Evolutionary conservation across 2,113 vertebrate genomes (phyloP), one percentile per base, ranked within the genome.

Genomic region (Dromaius novaehollandiae): DNA sequence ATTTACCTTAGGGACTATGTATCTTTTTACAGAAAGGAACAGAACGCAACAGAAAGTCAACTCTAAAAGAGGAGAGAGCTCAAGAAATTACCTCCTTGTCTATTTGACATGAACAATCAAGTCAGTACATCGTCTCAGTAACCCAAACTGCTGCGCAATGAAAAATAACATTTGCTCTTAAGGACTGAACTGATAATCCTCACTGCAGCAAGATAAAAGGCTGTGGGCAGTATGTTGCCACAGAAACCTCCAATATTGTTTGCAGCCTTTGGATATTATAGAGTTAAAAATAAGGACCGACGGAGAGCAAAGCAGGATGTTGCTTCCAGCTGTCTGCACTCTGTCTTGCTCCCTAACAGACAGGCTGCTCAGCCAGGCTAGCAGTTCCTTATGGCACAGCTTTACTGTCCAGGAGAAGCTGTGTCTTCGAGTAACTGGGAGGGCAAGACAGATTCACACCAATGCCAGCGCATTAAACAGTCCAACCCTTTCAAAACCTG

Each of bases 1-100:
- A n/a, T 64, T 74, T 24, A 32, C 26, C 44, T 81, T n/a, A 14
- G 0, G 71, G n/a, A 10, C 10, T 2, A 7, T 0, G 3, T 6
- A n/a, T 15, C 50, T 17, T n/a, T 50, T 25, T 22, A 56, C 0
- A 48, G 44, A 32, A 15, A 60, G 81, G 63, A 76, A 75, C 19
- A 3, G 10, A 69, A 55, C 9, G 2, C 36, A 10, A 68, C 14
- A 70, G 34, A 56, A 63, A 84, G 89, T 14, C 63, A 68, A 13
- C 36, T 60, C 34, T 9, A 9, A 64, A 61, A 66, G 53, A 79
- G 55, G 77, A 46, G 0, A 1, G 46, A 80, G 38, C 64, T 83
- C 40, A 17, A 51, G 55, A 24, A 91, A 50, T 32, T 34, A 30
- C 19, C 46, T 16, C 40, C 40, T 93, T 9, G 58, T 75, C 69